These are phyloP conservation scores for Botia almorhae DNA, from an alignment of 2,797 vertebrate species.

Conservation along the genomic window DNA sequence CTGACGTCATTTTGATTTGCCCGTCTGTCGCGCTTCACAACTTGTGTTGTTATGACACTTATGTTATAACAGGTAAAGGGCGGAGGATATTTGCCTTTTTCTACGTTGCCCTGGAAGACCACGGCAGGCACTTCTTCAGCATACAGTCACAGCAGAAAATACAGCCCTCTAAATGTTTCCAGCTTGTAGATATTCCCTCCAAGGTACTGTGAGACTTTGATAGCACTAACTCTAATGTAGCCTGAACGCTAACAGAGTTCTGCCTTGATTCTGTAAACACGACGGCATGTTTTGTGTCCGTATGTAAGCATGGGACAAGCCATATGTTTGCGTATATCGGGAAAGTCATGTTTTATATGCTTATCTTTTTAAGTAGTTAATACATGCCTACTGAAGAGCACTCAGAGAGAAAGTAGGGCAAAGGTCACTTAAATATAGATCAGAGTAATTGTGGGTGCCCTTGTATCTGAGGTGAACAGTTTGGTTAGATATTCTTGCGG, in stretches of 20 bases:
- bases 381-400: constrained; percentile 10
- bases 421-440: constrained; percentile 69
- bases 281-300: neutral
- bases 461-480: constrained; percentile 19
- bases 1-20: constrained; percentile 32
- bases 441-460: constrained; percentile 40
- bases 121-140: neutral
- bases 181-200: constrained; percentile 74
- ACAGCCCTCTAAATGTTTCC: constrained; percentile 72
- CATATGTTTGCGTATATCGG: neutral
- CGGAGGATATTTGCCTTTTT: neutral
- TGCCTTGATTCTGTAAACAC: neutral
- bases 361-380: neutral
- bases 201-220: constrained; percentile 67
- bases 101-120: neutral
- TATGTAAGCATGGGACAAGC: neutral
- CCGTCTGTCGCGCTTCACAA: constrained; percentile 40
- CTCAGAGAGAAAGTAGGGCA: constrained; percentile 69
- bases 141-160: constrained; percentile 9
- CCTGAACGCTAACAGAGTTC: constrained; percentile 1
- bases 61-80: constrained; percentile 49
- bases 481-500: neutral
- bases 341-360: neutral
- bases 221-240: neutral
- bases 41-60: constrained; percentile 65